A percentile compares a stretch with the other conserved stretches of the same genome.
Evolutionary conservation across 2,113 vertebrate genomes (phyloP).

Genomic region (Cheirogaleus medius): DNA sequence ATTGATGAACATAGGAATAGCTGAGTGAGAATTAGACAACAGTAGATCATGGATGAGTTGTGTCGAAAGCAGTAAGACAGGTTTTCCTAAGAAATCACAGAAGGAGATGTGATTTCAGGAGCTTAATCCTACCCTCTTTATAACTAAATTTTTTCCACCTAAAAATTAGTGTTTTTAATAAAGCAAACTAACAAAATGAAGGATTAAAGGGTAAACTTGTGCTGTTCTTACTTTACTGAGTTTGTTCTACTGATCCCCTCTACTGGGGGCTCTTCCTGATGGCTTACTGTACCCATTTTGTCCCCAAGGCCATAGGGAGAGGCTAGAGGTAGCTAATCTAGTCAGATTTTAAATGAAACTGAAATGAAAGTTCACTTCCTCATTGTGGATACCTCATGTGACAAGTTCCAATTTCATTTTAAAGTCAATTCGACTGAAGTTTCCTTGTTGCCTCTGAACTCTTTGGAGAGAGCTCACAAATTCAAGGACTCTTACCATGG

Average conservation of each 20-base stretch:
- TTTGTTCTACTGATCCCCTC: background rate
- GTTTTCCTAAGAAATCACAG: background rate
- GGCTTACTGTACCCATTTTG: background rate
- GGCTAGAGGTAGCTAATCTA: background rate
- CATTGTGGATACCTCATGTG: conserved; percentile 61
- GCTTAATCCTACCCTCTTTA: background rate
- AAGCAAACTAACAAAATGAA: background rate
- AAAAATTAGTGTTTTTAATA: background rate
- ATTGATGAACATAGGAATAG: background rate
- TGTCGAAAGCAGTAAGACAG: background rate
- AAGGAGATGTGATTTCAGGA: background rate
- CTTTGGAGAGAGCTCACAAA: background rate
- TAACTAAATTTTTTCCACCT: background rate
- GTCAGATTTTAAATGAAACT: conserved; percentile 66
- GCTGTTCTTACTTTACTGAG: background rate
- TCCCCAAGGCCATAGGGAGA: background rate
- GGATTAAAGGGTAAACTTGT: background rate
- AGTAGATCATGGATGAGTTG: background rate
- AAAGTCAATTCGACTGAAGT: background rate
- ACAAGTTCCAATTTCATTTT: conserved; percentile 62
- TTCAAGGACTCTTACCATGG: background rate
- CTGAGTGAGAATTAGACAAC: background rate
- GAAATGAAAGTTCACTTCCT: conserved; percentile 78
- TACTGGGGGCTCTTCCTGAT: background rate
- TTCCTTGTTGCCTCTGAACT: background rate